A percentile compares a stretch with the other conserved stretches of the same genome.
These are phyloP conservation scores for Pelusios castaneus DNA, from an alignment of 2,113 vertebrate species.

Conservation along the genomic window DNA sequence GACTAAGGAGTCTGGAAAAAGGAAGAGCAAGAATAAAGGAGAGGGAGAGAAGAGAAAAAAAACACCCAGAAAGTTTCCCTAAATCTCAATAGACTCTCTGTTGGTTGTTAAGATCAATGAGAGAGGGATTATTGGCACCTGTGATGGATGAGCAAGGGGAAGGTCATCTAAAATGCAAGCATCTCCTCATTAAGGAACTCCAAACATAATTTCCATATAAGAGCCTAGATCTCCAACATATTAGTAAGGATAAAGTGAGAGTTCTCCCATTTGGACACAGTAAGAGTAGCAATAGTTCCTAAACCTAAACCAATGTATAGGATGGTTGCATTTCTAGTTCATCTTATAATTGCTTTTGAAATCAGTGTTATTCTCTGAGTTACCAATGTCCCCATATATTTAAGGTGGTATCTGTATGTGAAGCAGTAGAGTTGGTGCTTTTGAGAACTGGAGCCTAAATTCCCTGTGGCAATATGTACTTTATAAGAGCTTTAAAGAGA, in stretches of 20 bases:
- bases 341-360: not conserved
- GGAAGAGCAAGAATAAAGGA: not conserved
- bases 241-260: accelerated
- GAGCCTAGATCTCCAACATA: accelerated
- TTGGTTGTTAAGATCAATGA: not conserved
- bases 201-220: not conserved
- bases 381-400: not conserved
- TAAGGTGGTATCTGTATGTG: not conserved
- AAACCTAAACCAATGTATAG: not conserved
- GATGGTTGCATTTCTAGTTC: not conserved
- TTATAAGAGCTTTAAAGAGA: not conserved
- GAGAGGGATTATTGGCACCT: not conserved
- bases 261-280: not conserved
- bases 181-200: accelerated
- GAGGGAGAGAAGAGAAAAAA: not conserved
- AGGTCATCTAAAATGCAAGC: not conserved
- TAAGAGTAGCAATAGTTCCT: not conserved
- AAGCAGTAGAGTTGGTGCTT: not conserved
- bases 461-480: not conserved
- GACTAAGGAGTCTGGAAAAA: not conserved
- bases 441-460: not conserved
- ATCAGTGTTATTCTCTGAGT: accelerated
- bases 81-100: not conserved
- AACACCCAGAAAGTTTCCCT: not conserved
- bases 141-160: not conserved